Evolutionary conservation across 2,888 invertebrate species (phyloP).

Genomic region (Carterocephalus palaemon): DNA sequence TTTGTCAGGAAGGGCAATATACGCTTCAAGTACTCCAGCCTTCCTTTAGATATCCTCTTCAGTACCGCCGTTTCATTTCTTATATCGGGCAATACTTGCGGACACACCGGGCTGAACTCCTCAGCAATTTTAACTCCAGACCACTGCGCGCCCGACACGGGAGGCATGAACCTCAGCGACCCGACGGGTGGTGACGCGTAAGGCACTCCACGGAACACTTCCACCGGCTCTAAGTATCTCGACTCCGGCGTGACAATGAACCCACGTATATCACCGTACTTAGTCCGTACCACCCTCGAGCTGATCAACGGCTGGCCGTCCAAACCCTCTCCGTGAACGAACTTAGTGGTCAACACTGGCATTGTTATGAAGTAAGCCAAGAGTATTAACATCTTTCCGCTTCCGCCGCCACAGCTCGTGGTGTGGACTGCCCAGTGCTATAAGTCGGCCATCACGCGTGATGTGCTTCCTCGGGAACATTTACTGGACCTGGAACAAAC

Average conservation of each 20-base stretch:
- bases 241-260: constrained; percentile 90
- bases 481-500: constrained; percentile 68
- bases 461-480: constrained; percentile 45
- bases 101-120: constrained; percentile 93
- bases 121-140: constrained; percentile 92
- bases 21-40: constrained; percentile 92
- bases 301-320: constrained; percentile 81
- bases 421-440: constrained; percentile 57
- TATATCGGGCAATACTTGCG: constrained; percentile 92
- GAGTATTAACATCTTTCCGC: constrained; percentile 69
- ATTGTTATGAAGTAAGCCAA: constrained; percentile 73
- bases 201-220: constrained; percentile 95
- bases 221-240: constrained; percentile 91
- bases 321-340: constrained; percentile 72
- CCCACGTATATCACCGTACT: constrained; percentile 92
- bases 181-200: constrained; percentile 96
- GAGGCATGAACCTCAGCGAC: constrained; percentile 96
- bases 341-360: constrained; percentile 64
- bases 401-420: constrained; percentile 59
- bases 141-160: constrained; percentile 95
- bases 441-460: constrained; percentile 67
- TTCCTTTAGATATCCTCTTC: constrained; percentile 91
- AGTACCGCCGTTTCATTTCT: constrained; percentile 90
- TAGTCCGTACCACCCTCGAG: constrained; percentile 91
- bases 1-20: constrained; percentile 91